Conservation (phyloP, 2,113 vertebrate species). For the Ceratotherium simum region DNA sequence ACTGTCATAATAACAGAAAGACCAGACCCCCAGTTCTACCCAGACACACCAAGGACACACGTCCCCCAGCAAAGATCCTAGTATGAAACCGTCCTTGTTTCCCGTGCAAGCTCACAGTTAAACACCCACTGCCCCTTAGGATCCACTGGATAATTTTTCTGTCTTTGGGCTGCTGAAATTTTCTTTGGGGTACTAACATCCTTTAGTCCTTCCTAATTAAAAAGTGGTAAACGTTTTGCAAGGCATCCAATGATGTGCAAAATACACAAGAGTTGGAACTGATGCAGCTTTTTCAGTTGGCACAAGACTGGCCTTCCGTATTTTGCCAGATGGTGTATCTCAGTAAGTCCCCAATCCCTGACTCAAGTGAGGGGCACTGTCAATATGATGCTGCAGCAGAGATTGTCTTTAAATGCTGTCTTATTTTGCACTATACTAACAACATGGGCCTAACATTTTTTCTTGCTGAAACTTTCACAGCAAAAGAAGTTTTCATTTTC, state of each 20-base stretch:
- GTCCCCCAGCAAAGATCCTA: neutral
- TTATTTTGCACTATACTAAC: constrained; percentile 62
- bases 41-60: constrained; percentile 34
- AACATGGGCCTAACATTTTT: constrained; percentile 47
- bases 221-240: constrained; percentile 80
- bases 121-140: neutral
- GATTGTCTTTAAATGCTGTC: constrained; percentile 69
- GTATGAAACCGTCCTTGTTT: neutral
- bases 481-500: constrained; percentile 45
- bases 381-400: constrained; percentile 12
- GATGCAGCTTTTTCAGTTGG: constrained; percentile 75
- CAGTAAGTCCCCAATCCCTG: constrained; percentile 72
- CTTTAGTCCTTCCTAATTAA: constrained; percentile 75
- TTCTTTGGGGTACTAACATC: constrained; percentile 69
- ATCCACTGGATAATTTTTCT: constrained; percentile 33
- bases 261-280: constrained; percentile 75
- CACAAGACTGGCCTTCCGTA: constrained; percentile 68
- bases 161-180: constrained; percentile 57
- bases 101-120: neutral
- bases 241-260: constrained; percentile 72
- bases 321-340: constrained; percentile 78
- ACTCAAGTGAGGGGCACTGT: constrained; percentile 66
- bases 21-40: neutral
- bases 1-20: neutral
- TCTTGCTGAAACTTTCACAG: constrained; percentile 61